Evolutionary conservation across 2,888 invertebrate species (phyloP).

Genomic region (Rhingia rostrata): DNA sequence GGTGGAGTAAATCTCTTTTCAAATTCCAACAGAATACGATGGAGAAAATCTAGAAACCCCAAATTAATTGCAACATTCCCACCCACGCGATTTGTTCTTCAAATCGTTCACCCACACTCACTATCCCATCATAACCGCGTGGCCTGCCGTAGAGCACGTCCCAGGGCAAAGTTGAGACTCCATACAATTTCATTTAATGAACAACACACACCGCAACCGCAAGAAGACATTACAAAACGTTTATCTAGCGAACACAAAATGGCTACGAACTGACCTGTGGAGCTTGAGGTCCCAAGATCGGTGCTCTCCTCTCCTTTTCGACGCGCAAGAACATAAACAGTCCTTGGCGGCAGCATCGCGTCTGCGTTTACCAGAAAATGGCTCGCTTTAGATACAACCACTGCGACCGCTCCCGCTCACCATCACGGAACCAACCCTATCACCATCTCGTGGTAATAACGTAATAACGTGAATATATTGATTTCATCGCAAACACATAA

Average conservation of each 20-base stretch:
- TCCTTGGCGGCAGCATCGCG: constrained; percentile 37
- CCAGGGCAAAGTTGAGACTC: constrained; percentile 60
- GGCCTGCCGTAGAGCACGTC: constrained; percentile 1
- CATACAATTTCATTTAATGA: constrained; percentile 68
- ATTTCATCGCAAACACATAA: constrained; percentile 76
- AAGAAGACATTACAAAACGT: constrained; percentile 55
- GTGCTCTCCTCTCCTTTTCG: constrained; percentile 18
- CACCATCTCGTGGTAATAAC: constrained; percentile 59
- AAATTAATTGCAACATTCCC: constrained; percentile 15
- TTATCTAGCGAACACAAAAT: constrained; percentile 63
- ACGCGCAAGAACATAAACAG: constrained; percentile 28
- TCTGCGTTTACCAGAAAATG: constrained; percentile 37
- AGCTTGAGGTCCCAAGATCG: constrained; percentile 34
- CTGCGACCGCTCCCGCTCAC: neutral
- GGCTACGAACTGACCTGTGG: constrained; percentile 56
- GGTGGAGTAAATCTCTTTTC: neutral
- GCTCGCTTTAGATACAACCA: neutral
- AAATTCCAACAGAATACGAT: neutral
- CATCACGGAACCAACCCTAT: neutral
- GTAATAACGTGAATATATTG: constrained; percentile 75
- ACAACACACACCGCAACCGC: constrained; percentile 60
- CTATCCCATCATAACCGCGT: constrained; percentile 8
- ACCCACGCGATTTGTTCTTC: constrained; percentile 32
- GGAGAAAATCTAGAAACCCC: neutral
- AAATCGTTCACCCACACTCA: constrained; percentile 37